Percentiles rank a stretch among this genome's conserved stretches.
Evolutionary conservation across 92 coral and sea anemone species (phyloP).

Genomic region (Paramuricea clavata): DNA sequence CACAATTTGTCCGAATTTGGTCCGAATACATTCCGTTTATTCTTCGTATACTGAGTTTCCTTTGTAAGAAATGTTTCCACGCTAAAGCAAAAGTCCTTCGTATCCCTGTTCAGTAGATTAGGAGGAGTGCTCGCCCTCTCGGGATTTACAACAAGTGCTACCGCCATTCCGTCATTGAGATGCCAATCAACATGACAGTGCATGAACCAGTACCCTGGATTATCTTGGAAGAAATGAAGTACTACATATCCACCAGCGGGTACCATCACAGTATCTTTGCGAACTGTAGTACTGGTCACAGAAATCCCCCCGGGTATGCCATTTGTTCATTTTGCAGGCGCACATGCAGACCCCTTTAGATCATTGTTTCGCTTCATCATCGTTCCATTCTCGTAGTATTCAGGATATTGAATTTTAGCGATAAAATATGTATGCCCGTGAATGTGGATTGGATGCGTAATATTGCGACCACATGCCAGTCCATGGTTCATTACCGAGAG

Average conservation of each 20-base stretch:
- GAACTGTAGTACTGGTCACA: constrained; percentile 56
- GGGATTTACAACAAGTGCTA: not conserved
- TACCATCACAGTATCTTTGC: constrained; percentile 74
- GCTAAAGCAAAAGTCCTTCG: not conserved
- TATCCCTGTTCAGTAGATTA: not conserved
- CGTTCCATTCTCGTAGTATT: not conserved
- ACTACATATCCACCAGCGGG: constrained; percentile 77
- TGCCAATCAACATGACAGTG: constrained; percentile 79
- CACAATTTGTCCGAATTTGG: too few species aligned
- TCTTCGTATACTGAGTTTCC: not conserved
- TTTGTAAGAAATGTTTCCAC: too few species aligned
- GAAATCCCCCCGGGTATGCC: not conserved
- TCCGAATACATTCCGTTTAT: too few species aligned
- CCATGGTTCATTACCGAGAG: not conserved
- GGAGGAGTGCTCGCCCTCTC: not conserved
- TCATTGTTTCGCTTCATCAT: not conserved
- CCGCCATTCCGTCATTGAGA: constrained; percentile 71
- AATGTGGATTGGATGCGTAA: not conserved
- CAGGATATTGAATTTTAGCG: not conserved
- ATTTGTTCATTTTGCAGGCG: not conserved
- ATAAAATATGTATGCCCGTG: not conserved
- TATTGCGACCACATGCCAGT: too few species aligned
- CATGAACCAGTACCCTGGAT: constrained; percentile 77
- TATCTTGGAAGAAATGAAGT: constrained; percentile 62
- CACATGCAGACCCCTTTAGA: not conserved